phyloP scores from a whole-genome alignment of 2,888 invertebrate species.

The Crocallis elinguaria region DNA sequence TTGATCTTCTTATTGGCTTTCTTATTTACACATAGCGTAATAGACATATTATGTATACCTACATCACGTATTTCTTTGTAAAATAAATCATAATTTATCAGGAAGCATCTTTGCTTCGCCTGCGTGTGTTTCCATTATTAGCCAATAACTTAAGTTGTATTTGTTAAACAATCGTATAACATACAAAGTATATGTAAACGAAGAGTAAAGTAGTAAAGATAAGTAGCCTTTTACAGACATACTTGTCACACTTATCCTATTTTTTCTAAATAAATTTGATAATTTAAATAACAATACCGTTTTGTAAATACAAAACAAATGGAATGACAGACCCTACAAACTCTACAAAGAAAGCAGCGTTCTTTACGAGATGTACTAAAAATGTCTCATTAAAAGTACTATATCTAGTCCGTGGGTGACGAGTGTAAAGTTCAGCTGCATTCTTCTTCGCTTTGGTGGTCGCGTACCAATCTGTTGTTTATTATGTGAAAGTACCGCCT shows the following conservation, averaged over 20 bases:
- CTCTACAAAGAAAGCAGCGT: background rate
- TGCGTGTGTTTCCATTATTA: too few relatives aligned
- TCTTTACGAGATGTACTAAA: conserved; percentile 14
- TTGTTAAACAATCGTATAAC: too few relatives aligned
- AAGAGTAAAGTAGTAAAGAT: too few relatives aligned
- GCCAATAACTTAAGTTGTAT: too few relatives aligned
- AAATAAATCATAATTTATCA: too few relatives aligned
- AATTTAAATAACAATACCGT: conserved; percentile 14
- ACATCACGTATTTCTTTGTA: too few relatives aligned
- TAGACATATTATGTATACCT: too few relatives aligned
- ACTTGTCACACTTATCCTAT: conserved; percentile 4
- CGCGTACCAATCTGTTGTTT: conserved; percentile 37
- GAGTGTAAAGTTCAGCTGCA: conserved; percentile 50
- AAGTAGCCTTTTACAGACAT: too few relatives aligned
- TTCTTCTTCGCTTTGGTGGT: conserved; percentile 44
- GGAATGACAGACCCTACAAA: background rate
- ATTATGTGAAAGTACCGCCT: conserved; percentile 47
- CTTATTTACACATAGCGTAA: too few relatives aligned
- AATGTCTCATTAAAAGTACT: conserved; percentile 14
- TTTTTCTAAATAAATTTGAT: conserved; percentile 4
- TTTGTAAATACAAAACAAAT: background rate
- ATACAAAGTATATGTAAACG: too few relatives aligned
- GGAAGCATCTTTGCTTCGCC: too few relatives aligned
- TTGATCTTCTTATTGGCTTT: too few relatives aligned
- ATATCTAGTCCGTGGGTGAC: conserved; percentile 27